Percentiles rank a stretch among this genome's conserved stretches.
These are phyloP conservation scores for Coptodon bakossiorum DNA, from an alignment of 2,113 vertebrate species.

Conservation along the genomic window DNA sequence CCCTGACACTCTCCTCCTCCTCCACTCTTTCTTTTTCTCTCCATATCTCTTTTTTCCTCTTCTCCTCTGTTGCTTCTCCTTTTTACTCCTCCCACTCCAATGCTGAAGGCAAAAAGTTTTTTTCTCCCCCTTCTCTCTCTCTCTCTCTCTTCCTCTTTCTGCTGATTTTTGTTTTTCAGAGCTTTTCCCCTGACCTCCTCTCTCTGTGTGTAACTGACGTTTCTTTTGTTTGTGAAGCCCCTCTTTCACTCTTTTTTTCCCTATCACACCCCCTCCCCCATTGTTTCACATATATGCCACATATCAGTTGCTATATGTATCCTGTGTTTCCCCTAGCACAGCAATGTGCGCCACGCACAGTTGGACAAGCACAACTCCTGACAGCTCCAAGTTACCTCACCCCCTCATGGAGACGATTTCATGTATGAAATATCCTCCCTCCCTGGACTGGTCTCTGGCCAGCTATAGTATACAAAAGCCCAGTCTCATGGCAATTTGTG, in stretches of 20 bases:
- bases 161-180: constrained; percentile 34
- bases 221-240: constrained; percentile 43
- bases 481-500: background rate
- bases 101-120: background rate
- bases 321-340: background rate
- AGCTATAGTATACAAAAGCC: background rate
- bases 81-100: constrained; percentile 32
- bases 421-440: constrained; percentile 23
- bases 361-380: background rate
- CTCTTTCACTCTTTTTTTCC: constrained; percentile 40
- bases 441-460: constrained; percentile 3
- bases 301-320: background rate
- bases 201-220: constrained; percentile 49
- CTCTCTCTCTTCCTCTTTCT: background rate
- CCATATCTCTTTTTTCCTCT: constrained; percentile 20
- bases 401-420: constrained; percentile 28
- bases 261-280: background rate
- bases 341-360: background rate
- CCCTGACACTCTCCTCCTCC: constrained; percentile 45
- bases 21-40: background rate
- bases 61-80: constrained; percentile 3
- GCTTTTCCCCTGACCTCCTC: background rate
- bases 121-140: background rate
- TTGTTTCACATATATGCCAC: constrained; percentile 1
- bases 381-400: constrained; percentile 17